A percentile compares a stretch with the other conserved stretches of the same genome.
Conservation (phyloP, 2,888 invertebrate genomes). For the Caenorhabditis drosophilae region DNA sequence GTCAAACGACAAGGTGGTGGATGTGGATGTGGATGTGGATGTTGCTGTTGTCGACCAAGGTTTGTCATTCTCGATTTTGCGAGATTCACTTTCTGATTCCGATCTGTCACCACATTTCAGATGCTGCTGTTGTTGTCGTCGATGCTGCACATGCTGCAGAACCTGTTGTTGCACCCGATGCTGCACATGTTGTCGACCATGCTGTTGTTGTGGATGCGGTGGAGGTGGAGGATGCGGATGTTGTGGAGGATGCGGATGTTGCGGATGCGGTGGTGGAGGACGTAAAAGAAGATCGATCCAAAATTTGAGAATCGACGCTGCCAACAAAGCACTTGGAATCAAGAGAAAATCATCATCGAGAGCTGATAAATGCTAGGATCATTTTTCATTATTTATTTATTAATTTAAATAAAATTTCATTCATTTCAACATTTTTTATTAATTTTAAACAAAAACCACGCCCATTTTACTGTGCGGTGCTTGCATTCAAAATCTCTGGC, state of each 20-base stretch:
- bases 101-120: not conserved
- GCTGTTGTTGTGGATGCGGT: constrained; percentile 30
- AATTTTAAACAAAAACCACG: too few species aligned
- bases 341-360: constrained; percentile 26
- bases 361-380: not conserved
- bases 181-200: constrained; percentile 9
- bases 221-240: constrained; percentile 28
- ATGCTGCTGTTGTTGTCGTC: constrained; percentile 8
- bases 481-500: too few species aligned
- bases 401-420: too few species aligned
- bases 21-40: constrained; percentile 36
- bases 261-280: constrained; percentile 47
- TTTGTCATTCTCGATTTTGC: not conserved
- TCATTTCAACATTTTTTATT: too few species aligned
- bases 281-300: constrained; percentile 44
- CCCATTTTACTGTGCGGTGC: too few species aligned
- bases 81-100: not conserved
- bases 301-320: constrained; percentile 40
- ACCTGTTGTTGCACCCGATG: constrained; percentile 10
- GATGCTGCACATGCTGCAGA: constrained; percentile 7
- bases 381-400: too few species aligned
- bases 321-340: constrained; percentile 35
- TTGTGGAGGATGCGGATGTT: constrained; percentile 37
- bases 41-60: constrained; percentile 26
- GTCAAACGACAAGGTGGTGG: constrained; percentile 35